phyloP scores from a whole-genome alignment of 2,113 vertebrate species.

The Monarcha castaneiventris region DNA sequence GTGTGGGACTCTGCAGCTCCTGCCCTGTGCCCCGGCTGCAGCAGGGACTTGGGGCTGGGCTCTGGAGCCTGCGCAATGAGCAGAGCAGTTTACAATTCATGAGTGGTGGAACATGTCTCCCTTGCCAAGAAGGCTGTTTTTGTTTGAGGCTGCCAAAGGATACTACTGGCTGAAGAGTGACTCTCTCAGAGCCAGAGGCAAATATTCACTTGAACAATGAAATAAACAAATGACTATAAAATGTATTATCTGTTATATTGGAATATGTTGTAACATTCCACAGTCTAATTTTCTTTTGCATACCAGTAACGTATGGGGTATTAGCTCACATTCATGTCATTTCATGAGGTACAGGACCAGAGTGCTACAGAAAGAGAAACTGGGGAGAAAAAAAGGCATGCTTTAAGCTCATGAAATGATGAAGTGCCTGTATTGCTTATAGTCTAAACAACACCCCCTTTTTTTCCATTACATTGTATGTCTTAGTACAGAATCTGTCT shows the following conservation, averaged over 20 bases:
- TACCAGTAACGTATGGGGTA: not conserved
- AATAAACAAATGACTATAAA: constrained; percentile 27
- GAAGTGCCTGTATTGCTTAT: not conserved
- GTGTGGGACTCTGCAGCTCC: not conserved
- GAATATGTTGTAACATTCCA: not conserved
- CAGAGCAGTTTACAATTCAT: not conserved
- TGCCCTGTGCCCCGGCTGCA: not conserved
- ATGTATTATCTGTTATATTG: not conserved
- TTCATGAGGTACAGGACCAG: not conserved
- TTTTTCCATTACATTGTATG: not conserved
- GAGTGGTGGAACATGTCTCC: not conserved
- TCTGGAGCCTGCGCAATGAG: not conserved
- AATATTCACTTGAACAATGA: not conserved
- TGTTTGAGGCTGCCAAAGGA: constrained; percentile 20
- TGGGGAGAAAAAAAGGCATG: not conserved
- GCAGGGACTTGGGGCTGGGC: not conserved
- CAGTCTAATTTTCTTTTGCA: not conserved
- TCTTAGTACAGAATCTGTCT: not conserved
- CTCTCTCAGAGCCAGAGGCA: not conserved
- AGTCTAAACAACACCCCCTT: not conserved
- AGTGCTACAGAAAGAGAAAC: not conserved
- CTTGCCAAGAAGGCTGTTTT: constrained; percentile 31
- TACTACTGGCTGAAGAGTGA: not conserved
- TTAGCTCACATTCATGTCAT: not conserved
- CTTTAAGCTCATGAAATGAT: not conserved